Base-by-base conservation (phyloP, 2,888 invertebrate species). In the Serrognathus titanus region DNA sequence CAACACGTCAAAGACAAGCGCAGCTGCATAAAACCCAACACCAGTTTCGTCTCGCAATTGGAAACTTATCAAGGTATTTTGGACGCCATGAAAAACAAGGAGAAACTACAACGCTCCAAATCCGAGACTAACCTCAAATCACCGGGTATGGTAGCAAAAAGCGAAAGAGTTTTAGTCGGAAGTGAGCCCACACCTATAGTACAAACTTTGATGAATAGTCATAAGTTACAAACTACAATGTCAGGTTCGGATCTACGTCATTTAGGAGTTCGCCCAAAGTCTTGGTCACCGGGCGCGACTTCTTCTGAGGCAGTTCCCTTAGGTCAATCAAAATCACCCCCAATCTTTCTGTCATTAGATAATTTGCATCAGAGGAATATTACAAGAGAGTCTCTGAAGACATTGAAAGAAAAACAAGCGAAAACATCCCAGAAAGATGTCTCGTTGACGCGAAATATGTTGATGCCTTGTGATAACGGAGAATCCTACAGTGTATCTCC, bases 41-140 rank as follows among this genome's bases (percentile, higher is more conserved):
- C 87, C 51, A 96, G 93, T 71, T 99, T 99, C 80, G 83, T 96
- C 68, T 85, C 88, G 68, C 98, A 99, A 78, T 82, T 99, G 67
- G 93, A 94, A 79, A 97, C 93, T 9, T 99, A 98, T 78, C 90
- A 95, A 79, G 97, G 72, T 41, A 97, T 97, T 72, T 82, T 98
- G 66, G 94, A 93, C 74, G 98, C 98, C 10, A 96, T 95, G 89
- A 94, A 94, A 77, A 95, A 96, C 74, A 90, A 93, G 70, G 94
- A 95, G 73, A 94, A 90, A 76, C 79, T 94, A 66, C 96, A 93
- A 79, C 83, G 95, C 63, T 94, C 94, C 55, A 94, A 95, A 80
- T 96, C 95, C 58, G 94, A 94, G 78, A 94, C 93, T 48, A 93
- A 93, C 78, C 77, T 93, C 53, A 92, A 92, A 76, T 85, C 86